phyloP scores from a whole-genome alignment of 2,113 vertebrate species.

The Galbula dea region DNA sequence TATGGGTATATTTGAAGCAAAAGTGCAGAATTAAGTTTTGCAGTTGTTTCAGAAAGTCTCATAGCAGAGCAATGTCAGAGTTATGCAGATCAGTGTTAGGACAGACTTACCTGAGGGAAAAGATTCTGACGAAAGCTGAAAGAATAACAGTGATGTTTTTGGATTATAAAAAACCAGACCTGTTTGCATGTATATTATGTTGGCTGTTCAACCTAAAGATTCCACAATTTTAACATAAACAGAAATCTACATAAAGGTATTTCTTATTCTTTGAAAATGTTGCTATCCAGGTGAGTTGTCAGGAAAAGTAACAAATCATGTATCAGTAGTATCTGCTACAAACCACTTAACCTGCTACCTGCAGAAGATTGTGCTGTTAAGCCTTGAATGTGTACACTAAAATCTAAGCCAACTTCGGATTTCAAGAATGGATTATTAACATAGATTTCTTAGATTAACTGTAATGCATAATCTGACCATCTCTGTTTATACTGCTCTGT shows the following conservation, averaged over 20 bases:
- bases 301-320: not conserved
- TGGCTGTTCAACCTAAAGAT: not conserved
- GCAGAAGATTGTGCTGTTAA: not conserved
- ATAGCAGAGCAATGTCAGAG: not conserved
- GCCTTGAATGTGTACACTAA: not conserved
- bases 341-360: not conserved
- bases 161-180: accelerated
- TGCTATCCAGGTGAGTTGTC: not conserved
- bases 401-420: not conserved
- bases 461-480: not conserved
- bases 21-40: not conserved
- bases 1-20: not conserved
- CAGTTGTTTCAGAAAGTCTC: not conserved
- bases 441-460: not conserved
- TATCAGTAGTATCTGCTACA: not conserved
- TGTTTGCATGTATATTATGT: not conserved
- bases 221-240: not conserved
- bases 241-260: not conserved
- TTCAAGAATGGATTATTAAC: not conserved
- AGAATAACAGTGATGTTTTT: not conserved
- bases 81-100: not conserved
- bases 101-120: not conserved
- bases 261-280: not conserved
- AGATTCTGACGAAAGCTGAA: not conserved
- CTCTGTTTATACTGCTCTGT: not conserved